phyloP scores from a whole-genome alignment of 2,113 vertebrate genomes.

The Elephas maximus region DNA sequence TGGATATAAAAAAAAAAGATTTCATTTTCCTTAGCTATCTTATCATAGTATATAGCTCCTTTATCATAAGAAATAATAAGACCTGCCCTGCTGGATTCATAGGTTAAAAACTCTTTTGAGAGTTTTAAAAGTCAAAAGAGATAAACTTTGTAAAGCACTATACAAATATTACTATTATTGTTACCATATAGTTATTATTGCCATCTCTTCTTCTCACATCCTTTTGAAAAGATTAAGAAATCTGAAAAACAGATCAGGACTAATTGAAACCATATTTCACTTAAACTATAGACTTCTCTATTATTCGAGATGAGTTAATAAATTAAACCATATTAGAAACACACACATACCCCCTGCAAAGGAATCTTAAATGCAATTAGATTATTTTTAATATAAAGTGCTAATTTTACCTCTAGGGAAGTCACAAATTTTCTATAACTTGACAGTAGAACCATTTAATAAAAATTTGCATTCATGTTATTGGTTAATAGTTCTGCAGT shows the following conservation, averaged over 20 bases:
- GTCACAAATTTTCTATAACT: slow-evolving; percentile 42
- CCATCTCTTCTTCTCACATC: background rate
- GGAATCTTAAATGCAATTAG: slow-evolving; percentile 47
- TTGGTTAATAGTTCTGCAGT: slow-evolving; percentile 28
- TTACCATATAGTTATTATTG: background rate
- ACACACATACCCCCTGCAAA: slow-evolving; percentile 6
- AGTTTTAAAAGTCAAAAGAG: slow-evolving; percentile 50
- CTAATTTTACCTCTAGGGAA: slow-evolving; percentile 34
- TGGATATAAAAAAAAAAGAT: slow-evolving; percentile 18
- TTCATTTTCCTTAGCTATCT: slow-evolving; percentile 1
- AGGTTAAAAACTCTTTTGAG: background rate
- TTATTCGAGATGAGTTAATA: slow-evolving; percentile 52
- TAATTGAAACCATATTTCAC: slow-evolving; percentile 19
- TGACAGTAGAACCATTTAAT: slow-evolving; percentile 27
- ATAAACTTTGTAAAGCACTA: slow-evolving; percentile 36
- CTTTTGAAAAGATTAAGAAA: slow-evolving; percentile 34
- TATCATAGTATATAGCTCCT: background rate
- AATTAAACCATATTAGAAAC: slow-evolving; percentile 1
- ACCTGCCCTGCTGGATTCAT: background rate
- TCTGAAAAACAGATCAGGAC: slow-evolving; percentile 9
- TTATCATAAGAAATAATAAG: slow-evolving; percentile 51
- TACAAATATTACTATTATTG: background rate
- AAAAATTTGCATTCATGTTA: slow-evolving; percentile 52
- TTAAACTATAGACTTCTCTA: background rate
- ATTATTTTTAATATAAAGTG: slow-evolving; percentile 60